A percentile compares a stretch with the other conserved stretches of the same genome.
Conservation (phyloP, 2,888 invertebrate species). For the Alviniconcha strummeri region DNA sequence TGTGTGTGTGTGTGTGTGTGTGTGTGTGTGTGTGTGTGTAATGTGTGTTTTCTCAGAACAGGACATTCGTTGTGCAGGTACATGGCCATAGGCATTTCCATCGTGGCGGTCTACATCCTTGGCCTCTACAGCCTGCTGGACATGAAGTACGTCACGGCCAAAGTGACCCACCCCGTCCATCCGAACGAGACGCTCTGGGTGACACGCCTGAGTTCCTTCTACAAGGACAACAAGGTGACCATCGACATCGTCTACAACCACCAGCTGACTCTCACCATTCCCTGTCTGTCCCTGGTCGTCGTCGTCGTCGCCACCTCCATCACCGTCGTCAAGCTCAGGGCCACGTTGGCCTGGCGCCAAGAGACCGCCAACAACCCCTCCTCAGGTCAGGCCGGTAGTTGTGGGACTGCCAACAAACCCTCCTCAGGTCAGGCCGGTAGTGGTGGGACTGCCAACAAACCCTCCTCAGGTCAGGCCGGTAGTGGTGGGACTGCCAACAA, state of each 20-base stretch:
- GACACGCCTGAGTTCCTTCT: slow-evolving; percentile 2
- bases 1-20: no score
- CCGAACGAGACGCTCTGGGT: background rate
- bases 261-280: slow-evolving; percentile 14
- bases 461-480: no score
- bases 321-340: slow-evolving; percentile 6
- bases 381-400: no score
- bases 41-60: no score
- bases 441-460: no score
- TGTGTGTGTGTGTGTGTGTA: no score
- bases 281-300: slow-evolving; percentile 4
- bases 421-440: background rate
- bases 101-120: slow-evolving; percentile 22
- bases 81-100: slow-evolving; percentile 20
- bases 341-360: background rate
- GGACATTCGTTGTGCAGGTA: no score
- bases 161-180: no score
- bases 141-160: no score
- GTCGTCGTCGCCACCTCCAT: slow-evolving; percentile 19
- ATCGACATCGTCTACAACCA: slow-evolving; percentile 23
- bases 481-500: no score
- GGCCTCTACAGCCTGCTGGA: slow-evolving; percentile 29
- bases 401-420: no score
- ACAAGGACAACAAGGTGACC: background rate
- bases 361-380: background rate